Evolutionary conservation across 2,888 invertebrate species (phyloP).

Genomic region (Phortica magna): DNA sequence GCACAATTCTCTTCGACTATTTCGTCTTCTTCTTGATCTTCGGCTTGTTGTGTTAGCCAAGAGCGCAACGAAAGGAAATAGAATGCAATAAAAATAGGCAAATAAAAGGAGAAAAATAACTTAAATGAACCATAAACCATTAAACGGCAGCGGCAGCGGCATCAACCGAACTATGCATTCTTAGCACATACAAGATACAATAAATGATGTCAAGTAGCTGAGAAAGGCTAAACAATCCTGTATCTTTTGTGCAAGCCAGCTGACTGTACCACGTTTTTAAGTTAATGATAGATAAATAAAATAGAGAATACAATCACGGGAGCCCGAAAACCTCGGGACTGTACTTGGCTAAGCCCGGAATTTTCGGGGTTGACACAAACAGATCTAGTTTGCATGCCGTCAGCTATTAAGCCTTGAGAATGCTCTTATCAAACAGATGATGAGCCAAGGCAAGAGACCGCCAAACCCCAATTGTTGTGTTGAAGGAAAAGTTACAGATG

Average conservation of each 20-base stretch:
- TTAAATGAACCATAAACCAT: background rate
- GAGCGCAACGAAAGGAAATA: slow-evolving; percentile 53
- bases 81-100: slow-evolving; percentile 47
- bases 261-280: background rate
- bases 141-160: background rate
- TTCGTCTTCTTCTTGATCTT: background rate
- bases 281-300: background rate
- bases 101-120: slow-evolving; percentile 38
- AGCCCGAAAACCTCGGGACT: too few species aligned
- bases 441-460: too few species aligned
- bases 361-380: too few species aligned
- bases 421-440: too few species aligned
- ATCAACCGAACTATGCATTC: background rate
- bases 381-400: too few species aligned
- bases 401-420: too few species aligned
- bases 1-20: background rate
- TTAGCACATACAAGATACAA: background rate
- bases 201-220: background rate
- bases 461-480: too few species aligned
- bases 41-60: slow-evolving; percentile 52
- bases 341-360: too few species aligned
- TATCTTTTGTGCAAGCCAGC: background rate
- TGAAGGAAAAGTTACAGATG: too few species aligned
- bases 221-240: background rate
- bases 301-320: background rate